Percentiles rank a stretch among this genome's conserved stretches.
These are phyloP conservation scores for Rhinogobius similis DNA, from an alignment of 2,113 vertebrate genomes.

Conservation along the genomic window DNA sequence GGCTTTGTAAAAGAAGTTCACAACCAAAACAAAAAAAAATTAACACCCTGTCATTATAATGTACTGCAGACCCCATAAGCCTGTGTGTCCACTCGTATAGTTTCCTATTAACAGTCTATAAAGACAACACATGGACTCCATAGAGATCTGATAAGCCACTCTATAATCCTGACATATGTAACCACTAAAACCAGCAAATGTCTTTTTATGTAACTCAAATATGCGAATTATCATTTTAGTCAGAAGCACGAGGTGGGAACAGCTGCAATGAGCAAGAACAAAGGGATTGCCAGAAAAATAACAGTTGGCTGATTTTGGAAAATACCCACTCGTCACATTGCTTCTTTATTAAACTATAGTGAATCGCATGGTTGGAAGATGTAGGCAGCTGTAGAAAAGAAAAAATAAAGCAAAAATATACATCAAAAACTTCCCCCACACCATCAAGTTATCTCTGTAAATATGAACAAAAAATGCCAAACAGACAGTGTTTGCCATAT, in stretches of 20 bases:
- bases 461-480: neutral
- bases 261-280: conserved; percentile 24
- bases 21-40: neutral
- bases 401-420: neutral
- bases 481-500: neutral
- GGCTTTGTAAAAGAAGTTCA: neutral
- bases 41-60: neutral
- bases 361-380: conserved; percentile 5
- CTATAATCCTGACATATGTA: neutral
- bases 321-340: conserved; percentile 2
- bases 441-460: neutral
- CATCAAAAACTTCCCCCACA: neutral
- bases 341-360: conserved; percentile 5
- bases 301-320: conserved; percentile 14
- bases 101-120: neutral
- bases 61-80: neutral
- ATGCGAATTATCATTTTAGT: conserved; percentile 16
- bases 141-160: neutral
- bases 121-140: neutral
- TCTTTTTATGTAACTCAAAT: neutral
- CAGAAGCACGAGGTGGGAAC: conserved; percentile 35
- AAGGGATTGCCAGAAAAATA: conserved; percentile 4
- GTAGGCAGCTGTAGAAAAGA: conserved; percentile 16
- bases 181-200: neutral
- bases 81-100: neutral